Conservation (phyloP, 2,113 vertebrate genomes). For the Eudorcas thomsonii region DNA sequence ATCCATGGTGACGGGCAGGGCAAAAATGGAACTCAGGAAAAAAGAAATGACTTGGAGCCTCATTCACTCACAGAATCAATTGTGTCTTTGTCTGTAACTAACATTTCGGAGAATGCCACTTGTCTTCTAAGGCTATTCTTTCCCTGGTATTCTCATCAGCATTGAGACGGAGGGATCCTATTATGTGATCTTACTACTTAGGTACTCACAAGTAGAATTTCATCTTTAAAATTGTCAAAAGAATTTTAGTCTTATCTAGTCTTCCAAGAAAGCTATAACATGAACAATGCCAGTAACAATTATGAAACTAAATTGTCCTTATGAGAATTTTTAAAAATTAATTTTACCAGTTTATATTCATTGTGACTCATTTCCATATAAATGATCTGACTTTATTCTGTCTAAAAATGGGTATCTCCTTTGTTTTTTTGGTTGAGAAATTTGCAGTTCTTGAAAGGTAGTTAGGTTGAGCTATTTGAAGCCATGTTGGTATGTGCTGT, state of each 20-base stretch:
- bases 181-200: background rate
- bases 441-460: slow-evolving; percentile 66
- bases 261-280: slow-evolving; percentile 47
- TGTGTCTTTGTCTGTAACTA: background rate
- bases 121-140: background rate
- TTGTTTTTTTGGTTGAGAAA: background rate
- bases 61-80: background rate
- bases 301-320: slow-evolving; percentile 60
- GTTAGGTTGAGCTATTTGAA: slow-evolving; percentile 61
- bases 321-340: slow-evolving; percentile 53
- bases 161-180: slow-evolving; percentile 27
- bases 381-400: slow-evolving; percentile 55
- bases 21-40: slow-evolving; percentile 17
- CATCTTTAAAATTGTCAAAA: slow-evolving; percentile 36
- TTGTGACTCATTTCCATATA: slow-evolving; percentile 70
- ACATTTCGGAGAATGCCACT: slow-evolving; percentile 18
- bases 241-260: slow-evolving; percentile 19
- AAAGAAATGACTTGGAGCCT: background rate
- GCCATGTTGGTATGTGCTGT: slow-evolving; percentile 42
- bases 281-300: slow-evolving; percentile 50
- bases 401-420: slow-evolving; percentile 34
- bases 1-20: background rate
- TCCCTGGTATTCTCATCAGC: background rate
- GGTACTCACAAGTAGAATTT: slow-evolving; percentile 33
- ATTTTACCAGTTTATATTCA: slow-evolving; percentile 58